Evolutionary conservation across 37 sponge, comb jelly and placozoan genomes (phyloP).

Genomic region (Oopsacas minuta): DNA sequence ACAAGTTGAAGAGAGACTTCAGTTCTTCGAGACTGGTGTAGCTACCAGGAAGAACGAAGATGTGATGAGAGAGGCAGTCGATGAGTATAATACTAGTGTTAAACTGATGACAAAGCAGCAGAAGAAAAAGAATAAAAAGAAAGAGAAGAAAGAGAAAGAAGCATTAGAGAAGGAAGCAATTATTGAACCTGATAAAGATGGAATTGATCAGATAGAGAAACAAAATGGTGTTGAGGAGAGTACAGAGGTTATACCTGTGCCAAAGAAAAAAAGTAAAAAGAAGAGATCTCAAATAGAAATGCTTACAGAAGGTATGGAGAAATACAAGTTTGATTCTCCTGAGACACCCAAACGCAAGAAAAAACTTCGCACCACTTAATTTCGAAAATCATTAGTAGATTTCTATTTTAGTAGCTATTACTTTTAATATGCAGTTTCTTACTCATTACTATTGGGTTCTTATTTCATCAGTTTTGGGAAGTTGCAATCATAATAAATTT

Average conservation of each 20-base stretch:
- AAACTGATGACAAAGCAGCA: conserved; percentile 12
- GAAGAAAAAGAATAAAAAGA: conserved; percentile 72
- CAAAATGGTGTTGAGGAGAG: not conserved
- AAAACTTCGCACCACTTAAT: not conserved
- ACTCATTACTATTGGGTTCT: too few relatives aligned
- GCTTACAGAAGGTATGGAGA: not conserved
- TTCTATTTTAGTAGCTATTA: not conserved
- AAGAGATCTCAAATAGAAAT: conserved; percentile 4
- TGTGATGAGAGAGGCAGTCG: conserved; percentile 87
- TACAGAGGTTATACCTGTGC: not conserved
- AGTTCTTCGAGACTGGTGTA: conserved; percentile 86
- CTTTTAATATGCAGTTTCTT: too few relatives aligned
- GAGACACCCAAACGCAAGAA: not conserved
- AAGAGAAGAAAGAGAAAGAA: conserved; percentile 20
- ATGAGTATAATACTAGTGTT: conserved; percentile 28
- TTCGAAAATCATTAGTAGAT: not conserved
- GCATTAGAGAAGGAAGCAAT: not conserved
- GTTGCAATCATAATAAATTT: too few relatives aligned
- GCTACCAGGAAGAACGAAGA: conserved; percentile 78
- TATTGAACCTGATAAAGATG: not conserved
- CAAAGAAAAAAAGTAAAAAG: conserved; percentile 24
- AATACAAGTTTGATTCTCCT: not conserved
- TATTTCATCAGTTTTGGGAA: too few relatives aligned
- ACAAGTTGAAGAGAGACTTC: conserved; percentile 89
- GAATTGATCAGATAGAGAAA: not conserved